A percentile compares a stretch with the other conserved stretches of the same genome.
phyloP scores from a whole-genome alignment of 2,113 vertebrate species.

The Apus apus region DNA sequence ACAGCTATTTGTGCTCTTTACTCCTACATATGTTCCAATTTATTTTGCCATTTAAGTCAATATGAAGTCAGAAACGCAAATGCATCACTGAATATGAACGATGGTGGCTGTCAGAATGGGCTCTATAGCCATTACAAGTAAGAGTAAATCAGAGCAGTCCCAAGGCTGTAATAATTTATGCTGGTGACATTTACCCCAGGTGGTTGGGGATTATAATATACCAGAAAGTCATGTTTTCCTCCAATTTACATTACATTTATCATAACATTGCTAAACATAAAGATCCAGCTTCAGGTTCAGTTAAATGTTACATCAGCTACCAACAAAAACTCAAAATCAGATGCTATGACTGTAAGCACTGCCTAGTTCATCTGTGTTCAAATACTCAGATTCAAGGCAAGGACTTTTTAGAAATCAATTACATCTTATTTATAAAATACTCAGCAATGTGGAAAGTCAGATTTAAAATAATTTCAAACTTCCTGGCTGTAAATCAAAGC shows the following conservation, averaged over 20 bases:
- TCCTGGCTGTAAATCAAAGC: slow-evolving; percentile 39
- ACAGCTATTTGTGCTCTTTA: not conserved
- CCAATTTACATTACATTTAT: not conserved
- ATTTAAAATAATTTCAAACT: slow-evolving; percentile 16
- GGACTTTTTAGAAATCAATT: slow-evolving; percentile 16
- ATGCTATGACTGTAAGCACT: not conserved
- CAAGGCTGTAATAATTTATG: slow-evolving; percentile 23
- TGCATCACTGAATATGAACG: not conserved
- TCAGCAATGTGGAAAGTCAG: not conserved
- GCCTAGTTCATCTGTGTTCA: not conserved
- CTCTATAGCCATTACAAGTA: not conserved
- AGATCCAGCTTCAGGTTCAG: not conserved
- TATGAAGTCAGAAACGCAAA: not conserved
- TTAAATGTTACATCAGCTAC: not conserved
- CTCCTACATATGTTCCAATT: not conserved
- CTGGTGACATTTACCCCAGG: slow-evolving; percentile 1
- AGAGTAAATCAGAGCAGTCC: slow-evolving; percentile 3
- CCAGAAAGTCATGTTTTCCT: not conserved
- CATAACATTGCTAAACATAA: not conserved
- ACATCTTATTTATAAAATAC: slow-evolving; percentile 13
- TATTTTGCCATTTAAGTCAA: not conserved
- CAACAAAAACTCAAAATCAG: not conserved
- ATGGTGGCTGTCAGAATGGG: not conserved
- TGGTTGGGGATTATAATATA: not conserved
- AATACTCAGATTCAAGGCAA: not conserved